Evolutionary conservation across 2,797 vertebrate species (phyloP).

Genomic region (Mergus octosetaceus): DNA sequence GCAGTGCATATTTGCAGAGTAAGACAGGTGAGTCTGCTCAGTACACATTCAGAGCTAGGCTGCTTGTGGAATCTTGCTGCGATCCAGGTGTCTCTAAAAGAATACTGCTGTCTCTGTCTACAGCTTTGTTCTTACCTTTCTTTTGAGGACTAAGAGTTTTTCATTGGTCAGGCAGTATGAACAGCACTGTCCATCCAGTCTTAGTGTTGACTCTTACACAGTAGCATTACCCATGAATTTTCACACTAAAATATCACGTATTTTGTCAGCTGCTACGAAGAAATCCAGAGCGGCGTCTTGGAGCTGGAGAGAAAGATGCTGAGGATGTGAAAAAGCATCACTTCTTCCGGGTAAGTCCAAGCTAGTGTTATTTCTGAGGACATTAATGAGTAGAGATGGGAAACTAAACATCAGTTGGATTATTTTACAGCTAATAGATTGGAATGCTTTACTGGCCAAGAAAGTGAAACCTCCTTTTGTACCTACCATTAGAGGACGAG

Average conservation of each 20-base stretch:
- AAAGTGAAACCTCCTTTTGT: conserved; percentile 95
- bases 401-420: conserved; percentile 31
- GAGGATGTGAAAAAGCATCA: conserved; percentile 98
- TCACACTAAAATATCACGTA: background rate
- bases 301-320: conserved; percentile 93
- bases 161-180: background rate
- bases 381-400: background rate
- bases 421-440: conserved; percentile 88
- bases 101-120: background rate
- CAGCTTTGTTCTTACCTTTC: background rate
- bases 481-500: conserved; percentile 90
- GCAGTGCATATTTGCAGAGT: background rate
- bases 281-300: conserved; percentile 94
- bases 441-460: conserved; percentile 92
- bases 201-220: background rate
- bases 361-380: background rate
- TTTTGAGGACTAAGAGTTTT: background rate
- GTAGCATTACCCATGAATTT: background rate
- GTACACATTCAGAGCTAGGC: accelerated
- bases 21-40: background rate
- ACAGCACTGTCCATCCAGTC: background rate
- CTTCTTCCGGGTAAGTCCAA: conserved; percentile 91
- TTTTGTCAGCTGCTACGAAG: conserved; percentile 89
- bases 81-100: background rate
- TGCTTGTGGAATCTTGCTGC: background rate